Evolutionary conservation across 2,113 vertebrate species (phyloP), one percentile per base, ranked within the genome.

Genomic region (Promerops cafer): DNA sequence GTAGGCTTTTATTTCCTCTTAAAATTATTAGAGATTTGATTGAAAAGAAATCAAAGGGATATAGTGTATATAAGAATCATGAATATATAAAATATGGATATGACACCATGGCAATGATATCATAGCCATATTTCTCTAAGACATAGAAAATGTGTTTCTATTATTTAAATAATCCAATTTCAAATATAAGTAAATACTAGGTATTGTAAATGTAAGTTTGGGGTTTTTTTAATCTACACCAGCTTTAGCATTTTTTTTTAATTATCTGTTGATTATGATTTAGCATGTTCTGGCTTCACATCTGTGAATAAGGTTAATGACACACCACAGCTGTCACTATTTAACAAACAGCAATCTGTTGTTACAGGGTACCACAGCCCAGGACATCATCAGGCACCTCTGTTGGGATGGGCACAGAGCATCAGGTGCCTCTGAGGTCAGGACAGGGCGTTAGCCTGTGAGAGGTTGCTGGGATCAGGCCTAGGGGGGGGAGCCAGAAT

Each of bases 391-490:
- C 35, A 28, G 28, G 12, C 5, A 20, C 9, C 18, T 64, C 16
- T 70, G 19, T 16, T 31, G 59, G 26, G 52, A 47, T 10, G 5
- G 3, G 12, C 4, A 45, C 4, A n/a, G 20, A 22, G 11, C 42
- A 26, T 13, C 5, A 19, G 26, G 11, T 17, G n/a, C 3, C 53
- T 57, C 49, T 45, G 64, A 83, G 44, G 44, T 39, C 28, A 42
- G 45, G 47, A 47, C 3, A 61, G 9, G 9, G 1, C 4, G 2
- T 33, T 39, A 53, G 9, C n/a, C 61, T 35, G 8, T 2, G 7
- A 39, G 27, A 81, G 22, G 6, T 27, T 18, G 3, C 11, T 54
- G 10, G 26, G 9, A 39, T 75, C 30, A 33, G 37, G 8, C 3
- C 26, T 75, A 5, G 1, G 12, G 4, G 47, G 10, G 23, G 14